A percentile compares a stretch with the other conserved stretches of the same genome.
These are phyloP conservation scores for Falco novaeseelandiae DNA, from an alignment of 2,797 vertebrate species.

Conservation along the genomic window DNA sequence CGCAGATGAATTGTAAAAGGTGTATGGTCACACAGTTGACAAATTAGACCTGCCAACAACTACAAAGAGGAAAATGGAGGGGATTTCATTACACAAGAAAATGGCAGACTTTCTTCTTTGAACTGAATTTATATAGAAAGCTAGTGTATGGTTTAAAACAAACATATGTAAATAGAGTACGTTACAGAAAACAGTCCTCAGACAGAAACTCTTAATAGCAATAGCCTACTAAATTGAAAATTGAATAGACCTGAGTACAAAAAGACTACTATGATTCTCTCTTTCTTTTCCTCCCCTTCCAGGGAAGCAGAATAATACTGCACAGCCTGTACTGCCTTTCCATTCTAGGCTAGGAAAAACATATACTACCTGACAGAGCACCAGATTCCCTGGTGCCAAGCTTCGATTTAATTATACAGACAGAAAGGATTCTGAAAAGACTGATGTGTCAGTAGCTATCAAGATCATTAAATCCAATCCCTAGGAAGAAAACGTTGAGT, in stretches of 20 bases:
- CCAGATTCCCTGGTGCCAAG: conserved; percentile 29
- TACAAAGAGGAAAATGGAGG: background rate
- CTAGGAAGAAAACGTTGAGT: conserved; percentile 49
- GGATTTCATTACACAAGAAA: background rate
- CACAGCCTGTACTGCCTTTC: background rate
- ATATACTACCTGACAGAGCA: conserved; percentile 40
- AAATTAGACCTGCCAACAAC: conserved; percentile 30
- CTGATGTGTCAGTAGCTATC: conserved; percentile 48
- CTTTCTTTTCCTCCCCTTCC: background rate
- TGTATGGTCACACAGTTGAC: background rate
- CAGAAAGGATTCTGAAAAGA: conserved; percentile 49
- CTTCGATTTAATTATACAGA: conserved; percentile 72
- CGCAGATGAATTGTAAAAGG: background rate
- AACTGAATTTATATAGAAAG: background rate
- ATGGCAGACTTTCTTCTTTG: background rate
- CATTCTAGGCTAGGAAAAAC: background rate
- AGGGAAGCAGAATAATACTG: conserved; percentile 60
- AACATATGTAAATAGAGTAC: background rate
- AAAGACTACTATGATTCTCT: background rate
- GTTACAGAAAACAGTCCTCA: background rate
- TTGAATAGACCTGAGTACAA: background rate
- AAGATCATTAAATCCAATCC: conserved; percentile 55
- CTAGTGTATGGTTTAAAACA: background rate
- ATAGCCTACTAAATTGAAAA: background rate
- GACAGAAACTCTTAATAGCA: background rate